Conservation (phyloP, 2,797 vertebrate genomes). For the Sebastes miniatus region DNA sequence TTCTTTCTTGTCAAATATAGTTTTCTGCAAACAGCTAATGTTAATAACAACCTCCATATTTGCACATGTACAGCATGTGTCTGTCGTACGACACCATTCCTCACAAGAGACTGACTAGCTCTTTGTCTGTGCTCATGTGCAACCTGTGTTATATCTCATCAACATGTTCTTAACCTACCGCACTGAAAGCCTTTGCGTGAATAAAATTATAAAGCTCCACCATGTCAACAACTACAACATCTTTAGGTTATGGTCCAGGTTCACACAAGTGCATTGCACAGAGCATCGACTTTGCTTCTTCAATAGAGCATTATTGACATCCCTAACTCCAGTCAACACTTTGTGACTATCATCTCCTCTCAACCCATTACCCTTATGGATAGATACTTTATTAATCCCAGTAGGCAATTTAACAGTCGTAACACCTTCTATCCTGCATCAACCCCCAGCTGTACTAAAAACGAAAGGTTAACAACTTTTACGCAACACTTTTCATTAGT, state of each 20-base stretch:
- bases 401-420: background rate
- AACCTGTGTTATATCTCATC: background rate
- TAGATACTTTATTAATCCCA: no score
- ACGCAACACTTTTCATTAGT: no score
- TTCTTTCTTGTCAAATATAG: background rate
- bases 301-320: background rate
- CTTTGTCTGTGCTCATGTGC: no score
- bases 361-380: background rate
- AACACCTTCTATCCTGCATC: background rate
- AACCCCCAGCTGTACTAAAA: no score
- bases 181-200: background rate
- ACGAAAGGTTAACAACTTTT: no score
- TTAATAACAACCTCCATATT: background rate
- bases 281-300: background rate
- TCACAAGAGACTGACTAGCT: background rate
- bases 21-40: background rate
- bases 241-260: background rate
- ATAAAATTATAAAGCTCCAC: background rate
- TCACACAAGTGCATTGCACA: background rate
- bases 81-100: background rate
- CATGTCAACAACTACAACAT: background rate
- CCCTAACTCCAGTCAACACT: background rate
- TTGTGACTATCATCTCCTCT: background rate
- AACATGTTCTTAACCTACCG: background rate
- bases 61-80: background rate